phyloP scores from a whole-genome alignment of 2,113 vertebrate genomes.

The Dissostichus mawsoni region DNA sequence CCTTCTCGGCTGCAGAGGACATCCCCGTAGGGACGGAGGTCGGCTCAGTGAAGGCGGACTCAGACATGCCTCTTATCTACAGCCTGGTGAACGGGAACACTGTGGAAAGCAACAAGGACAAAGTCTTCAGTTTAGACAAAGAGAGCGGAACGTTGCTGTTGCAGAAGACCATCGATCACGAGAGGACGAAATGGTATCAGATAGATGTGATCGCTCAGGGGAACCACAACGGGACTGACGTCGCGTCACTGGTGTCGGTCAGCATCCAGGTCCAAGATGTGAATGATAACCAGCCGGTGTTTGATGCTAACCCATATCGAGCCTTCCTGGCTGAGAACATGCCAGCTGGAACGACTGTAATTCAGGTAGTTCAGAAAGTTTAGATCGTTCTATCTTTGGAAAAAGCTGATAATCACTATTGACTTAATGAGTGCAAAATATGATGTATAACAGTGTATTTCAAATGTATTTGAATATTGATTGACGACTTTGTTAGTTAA shows the following conservation, averaged over 20 bases:
- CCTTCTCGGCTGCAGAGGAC: slow-evolving; percentile 93
- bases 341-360: slow-evolving; percentile 93
- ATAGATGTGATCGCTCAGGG: slow-evolving; percentile 94
- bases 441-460: too few species aligned
- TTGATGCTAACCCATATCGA: slow-evolving; percentile 94
- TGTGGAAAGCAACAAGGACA: slow-evolving; percentile 93
- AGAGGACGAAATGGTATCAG: slow-evolving; percentile 96
- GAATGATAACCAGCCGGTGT: slow-evolving; percentile 95
- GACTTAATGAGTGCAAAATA: too few species aligned
- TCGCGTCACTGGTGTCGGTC: slow-evolving; percentile 93
- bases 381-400: neutral
- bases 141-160: slow-evolving; percentile 90
- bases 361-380: slow-evolving; percentile 81
- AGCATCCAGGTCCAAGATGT: slow-evolving; percentile 95
- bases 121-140: slow-evolving; percentile 89
- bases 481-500: too few species aligned
- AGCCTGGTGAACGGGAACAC: slow-evolving; percentile 96
- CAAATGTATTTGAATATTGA: too few species aligned
- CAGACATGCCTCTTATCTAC: slow-evolving; percentile 93
- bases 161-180: slow-evolving; percentile 92
- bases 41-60: slow-evolving; percentile 90
- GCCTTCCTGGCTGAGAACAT: slow-evolving; percentile 95
- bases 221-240: slow-evolving; percentile 89
- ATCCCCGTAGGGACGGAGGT: slow-evolving; percentile 92
- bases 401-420: neutral